Base-by-base conservation (phyloP, 2,113 vertebrate genomes). In the Poeciliopsis turrubarensis region DNA sequence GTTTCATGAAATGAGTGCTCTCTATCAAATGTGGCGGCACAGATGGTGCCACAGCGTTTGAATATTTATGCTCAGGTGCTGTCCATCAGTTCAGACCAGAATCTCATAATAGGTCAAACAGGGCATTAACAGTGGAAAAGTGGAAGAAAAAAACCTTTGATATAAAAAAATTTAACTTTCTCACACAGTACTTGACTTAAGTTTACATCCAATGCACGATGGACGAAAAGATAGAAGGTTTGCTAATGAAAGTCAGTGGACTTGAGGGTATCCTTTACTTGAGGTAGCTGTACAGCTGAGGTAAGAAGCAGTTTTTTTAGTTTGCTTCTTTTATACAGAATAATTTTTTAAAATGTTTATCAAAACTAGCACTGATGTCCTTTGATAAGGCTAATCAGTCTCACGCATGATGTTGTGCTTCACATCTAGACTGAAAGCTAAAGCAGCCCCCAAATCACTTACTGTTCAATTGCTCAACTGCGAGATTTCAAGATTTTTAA, bases 11-110 rank as follows among this genome's bases (percentile, higher is more conserved):
- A 85, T 66, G 31, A 79, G 57, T 41, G 70, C 70, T 27, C 47
- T 67, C 39, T 76, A 84, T 85, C 22, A 77, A 82, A 80, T 72
- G 79, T 76, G 60, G 34, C 32, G 44, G 75, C 77, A 71, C 86
- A 85, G 84, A 89, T 82, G 87, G 89, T 77, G 69, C 37, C 67
- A 63, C 73, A 6, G 44, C 77, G 67, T 78, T 29, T 83, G 31
- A 86, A 87, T 89, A 87, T 86, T 89, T 32, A 72, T 83, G 63
- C 75, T 74, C 75, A 44, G 65, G 78, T 41, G 65, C 70, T 70
- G 75, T 78, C 78, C 69, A 70, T 79, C 78, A 75, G 41, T 54
- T 75, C 31, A 60, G 80, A 67, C 51, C 77, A 62, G 54, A 71
- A 66, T 72, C 84, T 63, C 60, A 57, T 14, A 68, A 15, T 22